Evolutionary conservation across 2,888 invertebrate species (phyloP), one percentile per base, ranked within the genome.

Genomic region (Pandemis heparana): DNA sequence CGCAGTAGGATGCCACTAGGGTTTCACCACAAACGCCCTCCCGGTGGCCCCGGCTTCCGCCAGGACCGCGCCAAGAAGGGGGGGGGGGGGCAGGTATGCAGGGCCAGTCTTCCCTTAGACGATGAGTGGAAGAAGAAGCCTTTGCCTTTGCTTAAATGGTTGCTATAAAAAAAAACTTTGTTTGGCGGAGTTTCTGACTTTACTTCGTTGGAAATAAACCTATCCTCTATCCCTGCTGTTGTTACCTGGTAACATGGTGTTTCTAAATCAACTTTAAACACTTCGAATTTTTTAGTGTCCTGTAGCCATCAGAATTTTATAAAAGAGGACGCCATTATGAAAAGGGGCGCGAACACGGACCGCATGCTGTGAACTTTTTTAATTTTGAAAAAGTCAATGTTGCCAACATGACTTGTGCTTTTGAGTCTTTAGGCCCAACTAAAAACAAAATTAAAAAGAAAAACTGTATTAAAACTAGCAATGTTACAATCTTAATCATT

Each of bases 381-480:
- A 60, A 69, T 66, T 75, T 73, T 67, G 59, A 60, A 53, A 74
- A 66, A 12, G 39, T 74, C 66, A 66, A 68, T 65, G 61, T 65
- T 56, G 70, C 70, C 64, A 67, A 12, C 51, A 53, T 71, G 74
- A 66, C 53, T 67, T 46, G 72, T 9, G 32, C 0, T 12, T 51
- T 56, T 65, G 60, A 41, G 32, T 8, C 41, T 61, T 65, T 46
- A 65, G 38, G 16, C 16, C 53, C 8, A 53, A 41, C 43, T n/a
- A 60, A 39, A 32, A 32, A 32, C 23, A 32, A 32, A 32, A 32
- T 32, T 32, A 32, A 32, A 32, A 32, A 32, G 23, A 5, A 48
- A 10, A 61, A 43, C 5, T 18, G 10, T 48, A 18, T 46, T 43
- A 5, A 60, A 16, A 51, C 14, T 1, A 10, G 12, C n/a, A 64